A percentile compares a stretch with the other conserved stretches of the same genome.
Conservation (phyloP, 2,113 vertebrate genomes). For the Pangasianodon gigas region DNA sequence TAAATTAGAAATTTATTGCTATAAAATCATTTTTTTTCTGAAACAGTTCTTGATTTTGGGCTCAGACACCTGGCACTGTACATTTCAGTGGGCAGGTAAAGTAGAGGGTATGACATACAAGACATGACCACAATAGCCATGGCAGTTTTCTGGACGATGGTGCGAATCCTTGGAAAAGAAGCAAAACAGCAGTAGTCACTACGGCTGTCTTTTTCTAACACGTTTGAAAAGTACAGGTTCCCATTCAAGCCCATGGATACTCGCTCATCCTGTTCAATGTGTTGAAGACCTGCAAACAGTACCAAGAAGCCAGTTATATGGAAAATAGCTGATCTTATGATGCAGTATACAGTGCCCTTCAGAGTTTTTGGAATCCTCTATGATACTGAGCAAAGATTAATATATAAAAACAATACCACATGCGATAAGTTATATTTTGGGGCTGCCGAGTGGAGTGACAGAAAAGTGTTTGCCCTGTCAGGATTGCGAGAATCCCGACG, state of each 20-base stretch:
- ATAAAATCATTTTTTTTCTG: background rate
- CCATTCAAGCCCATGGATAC: slow-evolving; percentile 90
- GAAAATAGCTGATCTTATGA: background rate
- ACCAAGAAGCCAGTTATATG: slow-evolving; percentile 5
- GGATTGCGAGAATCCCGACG: background rate
- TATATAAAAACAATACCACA: background rate
- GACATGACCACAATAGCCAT: slow-evolving; percentile 82
- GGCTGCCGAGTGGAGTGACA: background rate
- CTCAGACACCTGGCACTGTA: background rate
- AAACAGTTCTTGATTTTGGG: background rate
- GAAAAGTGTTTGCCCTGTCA: background rate
- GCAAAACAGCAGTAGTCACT: slow-evolving; percentile 90
- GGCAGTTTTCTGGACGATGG: slow-evolving; percentile 87
- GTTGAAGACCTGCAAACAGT: slow-evolving; percentile 79
- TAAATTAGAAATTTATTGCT: background rate
- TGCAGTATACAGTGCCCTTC: background rate
- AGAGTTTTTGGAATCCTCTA: background rate
- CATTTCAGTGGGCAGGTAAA: background rate
- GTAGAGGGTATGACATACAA: slow-evolving; percentile 74
- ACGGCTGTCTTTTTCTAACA: slow-evolving; percentile 82
- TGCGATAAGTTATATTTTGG: background rate
- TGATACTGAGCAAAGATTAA: background rate
- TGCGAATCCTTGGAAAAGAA: slow-evolving; percentile 81
- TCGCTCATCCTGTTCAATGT: slow-evolving; percentile 85
- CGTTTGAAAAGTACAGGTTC: slow-evolving; percentile 90